Base-by-base conservation (phyloP, 2,113 vertebrate genomes). In the Etheostoma cragini region DNA sequence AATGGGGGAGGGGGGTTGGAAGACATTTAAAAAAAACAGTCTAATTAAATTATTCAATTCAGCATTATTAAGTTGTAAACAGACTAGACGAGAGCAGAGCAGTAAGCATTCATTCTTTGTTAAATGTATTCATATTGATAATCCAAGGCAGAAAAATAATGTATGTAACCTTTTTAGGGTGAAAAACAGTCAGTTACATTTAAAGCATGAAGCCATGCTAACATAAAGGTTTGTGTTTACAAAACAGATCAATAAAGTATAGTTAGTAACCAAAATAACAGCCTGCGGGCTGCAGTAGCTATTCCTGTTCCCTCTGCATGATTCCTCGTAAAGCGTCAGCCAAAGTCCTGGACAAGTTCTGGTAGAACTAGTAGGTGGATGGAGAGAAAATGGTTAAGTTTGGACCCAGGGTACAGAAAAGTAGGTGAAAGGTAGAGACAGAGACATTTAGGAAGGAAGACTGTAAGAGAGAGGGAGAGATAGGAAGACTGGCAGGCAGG, bases 251-350 rank as follows among this genome's bases (percentile, higher is more conserved):
- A 5, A 75, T 19, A 53, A 42, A 13, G 71, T 0, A 11, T 4
- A 13, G 35, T 33, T 58, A 50, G 46, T 65, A 64, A 52, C 17
- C 47, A 66, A 76, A 60, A 75, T 60, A 54, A 65, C 38, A 42
- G 49, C 49, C 61, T 1, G 10, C 10, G 11, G 72, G 33, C 16
- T n/a, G 4, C 4, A 21, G 35, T 7, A 56, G 17, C 19, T 67
- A 14, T 67, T 76, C 53, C 21, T 49, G 53, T 57, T 58, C 2
- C 35, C 24, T n/a, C 22, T 7, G 8, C 38, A 30, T 24, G 63
- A 24, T 49, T 67, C 21, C 52, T 24, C 26, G 49, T 13, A 21
- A 54, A 33, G 38, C 57, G n/a, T 57, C 24, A 47, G 5, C 24
- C 26, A 42, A 22, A 24, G 26, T n/a, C 1, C 10, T 17, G 24